Evolutionary conservation across 2,113 vertebrate genomes (phyloP).

Genomic region (Notechis scutatus): DNA sequence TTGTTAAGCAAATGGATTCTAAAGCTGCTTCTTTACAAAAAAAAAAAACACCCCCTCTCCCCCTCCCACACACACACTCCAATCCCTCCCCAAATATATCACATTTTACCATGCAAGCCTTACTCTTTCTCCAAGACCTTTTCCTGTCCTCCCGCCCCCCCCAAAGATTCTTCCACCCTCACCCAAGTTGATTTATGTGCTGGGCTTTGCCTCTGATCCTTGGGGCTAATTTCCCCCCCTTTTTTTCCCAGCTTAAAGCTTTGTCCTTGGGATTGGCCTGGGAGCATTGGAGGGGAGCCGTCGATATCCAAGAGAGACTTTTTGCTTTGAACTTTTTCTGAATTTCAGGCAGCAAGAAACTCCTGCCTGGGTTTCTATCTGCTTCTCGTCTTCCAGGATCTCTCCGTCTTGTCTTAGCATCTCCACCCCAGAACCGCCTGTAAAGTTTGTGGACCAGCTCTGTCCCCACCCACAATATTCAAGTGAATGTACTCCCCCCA

Average conservation of each 20-base stretch:
- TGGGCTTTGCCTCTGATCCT: neutral
- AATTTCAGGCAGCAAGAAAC: neutral
- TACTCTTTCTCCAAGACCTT: neutral
- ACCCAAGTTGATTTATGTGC: neutral
- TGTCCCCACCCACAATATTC: conserved; percentile 54
- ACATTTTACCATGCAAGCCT: neutral
- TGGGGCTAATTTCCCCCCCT: neutral
- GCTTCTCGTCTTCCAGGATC: conserved; percentile 16
- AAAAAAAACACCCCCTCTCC: neutral
- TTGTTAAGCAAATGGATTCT: neutral
- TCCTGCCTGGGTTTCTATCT: conserved; percentile 5
- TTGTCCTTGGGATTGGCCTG: conserved; percentile 4
- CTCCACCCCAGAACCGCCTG: neutral
- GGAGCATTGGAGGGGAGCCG: neutral
- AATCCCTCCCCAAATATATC: neutral
- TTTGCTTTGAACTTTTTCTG: neutral
- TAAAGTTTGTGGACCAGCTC: neutral
- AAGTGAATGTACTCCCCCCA: conserved; percentile 77
- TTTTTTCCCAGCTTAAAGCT: neutral
- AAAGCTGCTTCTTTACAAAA: too few species aligned
- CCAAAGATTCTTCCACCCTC: too few species aligned
- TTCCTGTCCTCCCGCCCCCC: neutral
- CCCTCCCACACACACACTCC: fast-evolving
- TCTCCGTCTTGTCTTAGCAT: neutral
- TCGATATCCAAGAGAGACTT: neutral